Evolutionary conservation across 1,140 invertebrate species (phyloP).

Genomic region (Eciton burchellii): DNA sequence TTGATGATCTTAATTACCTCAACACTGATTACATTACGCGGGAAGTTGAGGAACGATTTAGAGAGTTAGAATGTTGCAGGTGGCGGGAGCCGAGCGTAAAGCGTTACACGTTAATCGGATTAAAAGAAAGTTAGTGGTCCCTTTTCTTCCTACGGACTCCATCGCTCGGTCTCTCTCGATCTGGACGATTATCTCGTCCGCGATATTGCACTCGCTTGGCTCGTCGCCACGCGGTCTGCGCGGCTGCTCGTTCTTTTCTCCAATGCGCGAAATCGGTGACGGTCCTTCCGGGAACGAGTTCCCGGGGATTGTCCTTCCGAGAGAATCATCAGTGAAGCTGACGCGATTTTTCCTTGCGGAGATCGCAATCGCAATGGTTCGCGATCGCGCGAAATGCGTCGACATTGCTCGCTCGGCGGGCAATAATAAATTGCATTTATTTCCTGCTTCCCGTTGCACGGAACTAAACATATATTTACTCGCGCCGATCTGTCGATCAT

Average conservation of each 20-base stretch:
- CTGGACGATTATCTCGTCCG: background rate
- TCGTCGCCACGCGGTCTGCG: background rate
- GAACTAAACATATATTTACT: slow-evolving; percentile 45
- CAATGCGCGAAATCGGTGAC: too few relatives aligned
- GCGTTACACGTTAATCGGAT: slow-evolving; percentile 47
- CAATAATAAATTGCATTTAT: slow-evolving; percentile 35
- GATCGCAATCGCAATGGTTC: slow-evolving; percentile 5
- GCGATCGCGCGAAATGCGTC: background rate
- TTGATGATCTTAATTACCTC: slow-evolving; percentile 82
- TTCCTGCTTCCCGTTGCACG: slow-evolving; percentile 8
- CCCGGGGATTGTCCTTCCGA: background rate
- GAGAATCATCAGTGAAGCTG: background rate
- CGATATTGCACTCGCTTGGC: background rate
- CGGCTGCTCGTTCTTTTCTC: too few relatives aligned
- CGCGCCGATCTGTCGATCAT: slow-evolving; percentile 34
- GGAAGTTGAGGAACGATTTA: slow-evolving; percentile 81
- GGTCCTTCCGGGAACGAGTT: too few relatives aligned
- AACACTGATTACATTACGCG: slow-evolving; percentile 81
- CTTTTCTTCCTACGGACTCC: slow-evolving; percentile 20
- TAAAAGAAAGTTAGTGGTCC: slow-evolving; percentile 41
- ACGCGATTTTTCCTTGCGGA: background rate
- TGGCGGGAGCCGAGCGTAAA: slow-evolving; percentile 60
- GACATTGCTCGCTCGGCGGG: background rate
- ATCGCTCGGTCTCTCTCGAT: background rate
- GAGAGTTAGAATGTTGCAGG: slow-evolving; percentile 70